Evolutionary conservation across 2,888 invertebrate species (phyloP).

Genomic region (Synanthedon andrenaeformis): DNA sequence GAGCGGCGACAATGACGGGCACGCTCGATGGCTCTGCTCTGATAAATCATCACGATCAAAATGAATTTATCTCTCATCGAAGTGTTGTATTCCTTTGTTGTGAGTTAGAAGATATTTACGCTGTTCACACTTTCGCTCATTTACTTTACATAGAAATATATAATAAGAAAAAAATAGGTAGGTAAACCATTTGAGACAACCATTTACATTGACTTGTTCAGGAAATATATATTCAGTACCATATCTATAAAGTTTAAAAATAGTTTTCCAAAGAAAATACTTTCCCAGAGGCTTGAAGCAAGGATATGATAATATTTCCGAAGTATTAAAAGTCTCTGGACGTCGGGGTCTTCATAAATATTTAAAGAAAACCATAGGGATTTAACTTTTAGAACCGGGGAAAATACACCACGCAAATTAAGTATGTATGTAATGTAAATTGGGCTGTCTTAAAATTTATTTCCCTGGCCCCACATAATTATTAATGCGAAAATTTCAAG

Average conservation of each 20-base stretch:
- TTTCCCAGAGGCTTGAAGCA: slow-evolving; percentile 15
- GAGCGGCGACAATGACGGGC: slow-evolving; percentile 41
- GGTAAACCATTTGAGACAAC: too few species aligned
- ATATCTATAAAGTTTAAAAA: neutral
- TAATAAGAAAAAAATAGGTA: too few species aligned
- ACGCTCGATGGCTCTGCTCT: slow-evolving; percentile 24
- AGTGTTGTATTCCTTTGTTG: slow-evolving; percentile 30
- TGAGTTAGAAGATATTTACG: slow-evolving; percentile 6
- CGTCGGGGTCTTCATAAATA: slow-evolving; percentile 51
- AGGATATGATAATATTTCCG: slow-evolving; percentile 41
- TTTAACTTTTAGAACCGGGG: slow-evolving; percentile 37
- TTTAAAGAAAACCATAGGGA: slow-evolving; percentile 48
- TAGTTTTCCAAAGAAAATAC: slow-evolving; percentile 21
- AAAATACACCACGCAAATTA: slow-evolving; percentile 29
- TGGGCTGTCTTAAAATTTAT: slow-evolving; percentile 11
- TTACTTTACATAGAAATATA: slow-evolving; percentile 1
- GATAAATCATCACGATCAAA: slow-evolving; percentile 53
- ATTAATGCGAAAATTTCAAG: neutral
- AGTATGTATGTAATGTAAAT: slow-evolving; percentile 33
- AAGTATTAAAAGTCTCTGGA: slow-evolving; percentile 50
- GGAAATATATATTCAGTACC: too few species aligned
- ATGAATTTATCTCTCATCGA: slow-evolving; percentile 45
- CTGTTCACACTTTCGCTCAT: slow-evolving; percentile 3
- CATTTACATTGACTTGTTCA: too few species aligned
- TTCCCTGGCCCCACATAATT: neutral